A percentile compares a stretch with the other conserved stretches of the same genome.
phyloP scores from a whole-genome alignment of 1,140 invertebrate genomes.

The Cydia pomonella region DNA sequence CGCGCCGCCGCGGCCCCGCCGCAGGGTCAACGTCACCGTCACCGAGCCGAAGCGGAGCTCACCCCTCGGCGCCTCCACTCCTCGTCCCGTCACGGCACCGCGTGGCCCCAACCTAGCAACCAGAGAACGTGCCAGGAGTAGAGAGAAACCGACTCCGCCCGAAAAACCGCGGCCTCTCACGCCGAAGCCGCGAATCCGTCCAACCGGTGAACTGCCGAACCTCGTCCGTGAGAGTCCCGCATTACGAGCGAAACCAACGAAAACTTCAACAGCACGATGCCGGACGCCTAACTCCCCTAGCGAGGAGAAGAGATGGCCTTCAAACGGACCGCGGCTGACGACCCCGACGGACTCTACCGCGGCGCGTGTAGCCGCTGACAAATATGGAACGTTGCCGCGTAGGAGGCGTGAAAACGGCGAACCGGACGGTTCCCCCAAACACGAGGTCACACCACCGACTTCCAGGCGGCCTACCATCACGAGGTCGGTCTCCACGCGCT shows the following conservation, averaged over 20 bases:
- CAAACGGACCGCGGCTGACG: slow-evolving; percentile 62
- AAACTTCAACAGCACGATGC: slow-evolving; percentile 81
- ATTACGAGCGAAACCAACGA: slow-evolving; percentile 80
- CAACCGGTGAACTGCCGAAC: slow-evolving; percentile 76
- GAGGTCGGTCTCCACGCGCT: slow-evolving; percentile 81
- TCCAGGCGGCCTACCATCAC: slow-evolving; percentile 71
- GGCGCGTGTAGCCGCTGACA: slow-evolving; percentile 82
- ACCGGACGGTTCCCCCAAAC: slow-evolving; percentile 77
- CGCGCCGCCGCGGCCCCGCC: slow-evolving; percentile 66
- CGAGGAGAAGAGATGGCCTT: slow-evolving; percentile 86
- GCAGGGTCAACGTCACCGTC: slow-evolving; percentile 69
- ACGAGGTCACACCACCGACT: slow-evolving; percentile 69
- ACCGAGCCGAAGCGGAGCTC: slow-evolving; percentile 66
- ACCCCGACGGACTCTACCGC: slow-evolving; percentile 69
- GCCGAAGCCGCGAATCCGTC: slow-evolving; percentile 81
- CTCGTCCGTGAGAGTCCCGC: slow-evolving; percentile 79
- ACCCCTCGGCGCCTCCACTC: slow-evolving; percentile 76
- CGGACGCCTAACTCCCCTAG: slow-evolving; percentile 84
- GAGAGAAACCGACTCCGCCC: slow-evolving; percentile 76
- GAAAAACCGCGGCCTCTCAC: slow-evolving; percentile 75
- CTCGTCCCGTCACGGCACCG: slow-evolving; percentile 79
- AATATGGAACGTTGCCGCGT: slow-evolving; percentile 89
- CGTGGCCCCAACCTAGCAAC: slow-evolving; percentile 76
- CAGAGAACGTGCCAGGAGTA: slow-evolving; percentile 79
- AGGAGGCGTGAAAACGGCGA: slow-evolving; percentile 81